phyloP scores from a whole-genome alignment of 2,888 invertebrate species.

The Spatulosminthurus flaviceps region DNA sequence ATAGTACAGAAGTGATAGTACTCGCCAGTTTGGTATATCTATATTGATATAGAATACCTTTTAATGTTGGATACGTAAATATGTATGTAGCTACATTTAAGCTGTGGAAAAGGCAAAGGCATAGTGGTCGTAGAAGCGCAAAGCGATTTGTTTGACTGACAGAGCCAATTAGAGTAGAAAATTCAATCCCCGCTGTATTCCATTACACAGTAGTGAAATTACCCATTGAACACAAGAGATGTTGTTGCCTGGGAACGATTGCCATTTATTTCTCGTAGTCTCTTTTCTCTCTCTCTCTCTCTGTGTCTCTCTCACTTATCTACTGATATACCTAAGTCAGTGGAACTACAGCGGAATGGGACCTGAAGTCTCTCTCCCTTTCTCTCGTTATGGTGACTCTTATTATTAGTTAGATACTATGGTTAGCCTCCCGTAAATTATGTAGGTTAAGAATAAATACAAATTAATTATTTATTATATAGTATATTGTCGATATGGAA shows the following conservation, averaged over 20 bases:
- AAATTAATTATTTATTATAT: too few relatives aligned
- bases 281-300: slow-evolving; percentile 2
- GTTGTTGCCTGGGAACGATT: slow-evolving; percentile 64
- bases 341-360: neutral
- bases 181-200: slow-evolving; percentile 65
- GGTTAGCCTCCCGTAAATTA: neutral
- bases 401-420: neutral
- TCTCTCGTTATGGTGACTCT: neutral
- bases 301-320: neutral
- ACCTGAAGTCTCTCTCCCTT: neutral
- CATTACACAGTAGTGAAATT: slow-evolving; percentile 64
- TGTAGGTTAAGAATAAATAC: too few relatives aligned
- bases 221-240: slow-evolving; percentile 64
- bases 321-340: neutral
- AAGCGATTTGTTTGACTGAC: slow-evolving; percentile 65
- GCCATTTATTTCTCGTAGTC: slow-evolving; percentile 62
- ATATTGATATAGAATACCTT: too few relatives aligned
- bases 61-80: too few relatives aligned
- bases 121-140: slow-evolving; percentile 38
- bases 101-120: too few relatives aligned
- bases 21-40: too few relatives aligned
- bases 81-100: too few relatives aligned
- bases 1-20: too few relatives aligned
- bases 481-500: too few relatives aligned
- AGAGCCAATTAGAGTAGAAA: slow-evolving; percentile 65